These are phyloP conservation scores for Pentamera pediparva DNA, from an alignment of 53 echinoderm and acorn worm genomes.

Conservation along the genomic window DNA sequence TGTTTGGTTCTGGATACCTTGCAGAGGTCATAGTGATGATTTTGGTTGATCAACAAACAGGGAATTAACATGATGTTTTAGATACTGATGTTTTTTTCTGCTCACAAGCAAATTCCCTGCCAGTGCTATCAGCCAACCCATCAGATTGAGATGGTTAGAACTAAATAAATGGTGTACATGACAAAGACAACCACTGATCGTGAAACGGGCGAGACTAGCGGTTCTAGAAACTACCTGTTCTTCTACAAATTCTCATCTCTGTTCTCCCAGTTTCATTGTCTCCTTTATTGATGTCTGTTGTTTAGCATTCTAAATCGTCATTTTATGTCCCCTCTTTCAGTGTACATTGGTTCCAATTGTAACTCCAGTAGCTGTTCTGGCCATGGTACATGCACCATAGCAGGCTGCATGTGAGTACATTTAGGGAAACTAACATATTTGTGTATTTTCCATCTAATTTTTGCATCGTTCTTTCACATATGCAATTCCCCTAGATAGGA, in stretches of 20 bases:
- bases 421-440: neutral
- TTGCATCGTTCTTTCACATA: neutral
- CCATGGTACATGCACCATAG: slow-evolving; percentile 68
- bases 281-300: neutral
- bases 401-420: slow-evolving; percentile 65
- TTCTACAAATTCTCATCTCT: neutral
- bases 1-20: no score
- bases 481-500: neutral
- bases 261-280: neutral
- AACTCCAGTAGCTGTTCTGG: slow-evolving; percentile 61
- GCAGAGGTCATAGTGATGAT: no score
- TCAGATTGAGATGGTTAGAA: no score
- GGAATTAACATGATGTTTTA: no score
- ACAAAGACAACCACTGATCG: no score
- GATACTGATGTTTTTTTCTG: no score
- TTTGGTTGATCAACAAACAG: no score
- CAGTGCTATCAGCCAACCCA: no score
- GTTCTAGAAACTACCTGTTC: no score
- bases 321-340: slow-evolving; percentile 28
- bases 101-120: no score
- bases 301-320: neutral
- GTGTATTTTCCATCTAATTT: neutral
- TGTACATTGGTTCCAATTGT: slow-evolving; percentile 78
- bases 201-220: no score
- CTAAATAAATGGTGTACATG: no score